Evolutionary conservation across 37 sponge, comb jelly and placozoan species (phyloP).

Genomic region (Aphrocallistes beatrix): DNA sequence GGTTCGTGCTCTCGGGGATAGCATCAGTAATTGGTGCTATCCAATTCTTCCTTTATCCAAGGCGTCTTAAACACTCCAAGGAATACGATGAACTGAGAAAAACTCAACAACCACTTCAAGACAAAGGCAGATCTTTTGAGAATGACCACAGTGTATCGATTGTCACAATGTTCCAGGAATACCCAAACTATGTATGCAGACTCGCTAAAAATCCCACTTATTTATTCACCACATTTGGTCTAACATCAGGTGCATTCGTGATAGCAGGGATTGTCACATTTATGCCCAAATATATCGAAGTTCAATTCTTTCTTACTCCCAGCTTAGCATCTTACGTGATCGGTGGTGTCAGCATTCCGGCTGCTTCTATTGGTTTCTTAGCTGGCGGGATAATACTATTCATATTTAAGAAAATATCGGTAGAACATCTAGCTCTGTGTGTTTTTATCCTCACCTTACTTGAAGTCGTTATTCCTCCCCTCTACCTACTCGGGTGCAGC

Average conservation of each 20-base stretch:
- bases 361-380: constrained; percentile 17
- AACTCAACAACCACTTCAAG: constrained; percentile 10
- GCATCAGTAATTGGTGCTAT: background rate
- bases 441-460: too few species aligned
- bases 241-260: background rate
- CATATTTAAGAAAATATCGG: too few species aligned
- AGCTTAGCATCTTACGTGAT: constrained; percentile 18
- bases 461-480: too few species aligned
- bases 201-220: constrained; percentile 19
- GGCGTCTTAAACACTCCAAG: constrained; percentile 30
- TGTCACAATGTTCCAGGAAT: background rate
- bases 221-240: constrained; percentile 15
- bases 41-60: background rate
- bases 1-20: constrained; percentile 41
- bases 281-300: constrained; percentile 33
- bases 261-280: constrained; percentile 31
- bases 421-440: too few species aligned
- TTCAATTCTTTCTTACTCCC: constrained; percentile 28
- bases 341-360: constrained; percentile 25
- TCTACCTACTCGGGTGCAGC: too few species aligned
- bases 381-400: too few species aligned
- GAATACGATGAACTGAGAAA: constrained; percentile 22
- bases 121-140: background rate
- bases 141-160: background rate
- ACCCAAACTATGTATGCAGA: constrained; percentile 33